Base-by-base conservation (phyloP, 2,797 vertebrate species). In the Holocentrus rufus region DNA sequence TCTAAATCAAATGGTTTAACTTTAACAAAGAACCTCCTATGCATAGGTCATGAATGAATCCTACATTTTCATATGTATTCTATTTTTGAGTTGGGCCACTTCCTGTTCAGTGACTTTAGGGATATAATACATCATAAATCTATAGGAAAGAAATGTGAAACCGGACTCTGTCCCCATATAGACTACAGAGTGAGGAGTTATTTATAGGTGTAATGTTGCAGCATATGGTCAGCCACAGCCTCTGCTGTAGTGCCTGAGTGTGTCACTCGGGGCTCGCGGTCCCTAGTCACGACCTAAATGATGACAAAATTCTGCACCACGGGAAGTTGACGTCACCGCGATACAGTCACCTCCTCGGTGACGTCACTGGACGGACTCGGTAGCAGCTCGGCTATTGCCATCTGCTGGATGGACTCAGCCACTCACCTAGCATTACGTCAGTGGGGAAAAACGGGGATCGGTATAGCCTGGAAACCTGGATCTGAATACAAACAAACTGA, bases 301-400 rank as follows among this genome's bases (percentile, higher is more conserved):
- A 89, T 92, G 89, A 90, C 90, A 89, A 81, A 91, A 90, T 90
- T 79, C 78, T 91, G 92, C 92, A 91, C 85, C 92, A 92, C 65
- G 88, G 73, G 83, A 79, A 74, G 78, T 3, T 89, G 89, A 91
- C 92, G 90, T 92, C 91, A 91, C 75, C 82, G 36, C 55, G 34
- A 79, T 59, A 77, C 83, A 85, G 74, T 82, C 90, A 86, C 75
- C 83, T 71, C 58, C 57, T 73, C 65, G 57, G 76, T 92, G 90
- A 92, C 89, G 91, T 92, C 88, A 90, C 68, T 55, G 44, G 52
- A 64, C 66, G 69, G 77, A 59, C 47, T 46, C 31, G 47, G 55
- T 49, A 44, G 23, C 7, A 64, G 55, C 15, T 23, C n/a, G 49
- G 66, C 50, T 74, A 66, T 65, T 74, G 91, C 90, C 90, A 90